Conservation (phyloP, 2,113 vertebrate species). For the Gracilinanus agilis region DNA sequence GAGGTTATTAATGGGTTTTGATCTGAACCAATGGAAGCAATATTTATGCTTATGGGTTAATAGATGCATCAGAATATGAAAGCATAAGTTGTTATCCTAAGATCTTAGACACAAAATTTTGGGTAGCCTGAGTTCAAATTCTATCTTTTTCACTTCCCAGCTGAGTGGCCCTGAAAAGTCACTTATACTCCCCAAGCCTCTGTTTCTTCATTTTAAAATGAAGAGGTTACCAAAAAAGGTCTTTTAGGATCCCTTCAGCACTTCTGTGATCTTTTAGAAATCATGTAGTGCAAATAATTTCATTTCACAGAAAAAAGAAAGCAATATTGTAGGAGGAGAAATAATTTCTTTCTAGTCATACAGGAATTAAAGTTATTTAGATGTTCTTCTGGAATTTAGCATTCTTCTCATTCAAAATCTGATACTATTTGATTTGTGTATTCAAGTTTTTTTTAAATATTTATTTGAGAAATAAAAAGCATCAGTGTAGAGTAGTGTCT, state of each 20-base stretch:
- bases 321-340: background rate
- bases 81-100: background rate
- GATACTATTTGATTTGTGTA: background rate
- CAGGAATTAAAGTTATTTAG: background rate
- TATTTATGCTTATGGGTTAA: background rate
- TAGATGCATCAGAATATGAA: background rate
- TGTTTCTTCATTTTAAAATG: background rate
- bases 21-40: background rate
- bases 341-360: background rate
- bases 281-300: background rate
- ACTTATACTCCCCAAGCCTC: background rate
- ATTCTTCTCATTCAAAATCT: no score
- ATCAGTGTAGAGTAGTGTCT: background rate
- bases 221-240: background rate
- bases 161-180: background rate
- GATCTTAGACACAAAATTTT: background rate
- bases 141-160: background rate
- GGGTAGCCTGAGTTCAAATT: background rate
- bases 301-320: background rate
- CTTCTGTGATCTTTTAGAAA: background rate
- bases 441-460: background rate
- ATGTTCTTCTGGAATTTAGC: background rate
- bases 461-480: background rate
- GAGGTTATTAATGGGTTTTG: background rate
- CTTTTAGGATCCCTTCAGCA: background rate